Base-by-base conservation (phyloP, 30 jellyfish, hydroid and myxozoan genomes). In the Mastigias papua region DNA sequence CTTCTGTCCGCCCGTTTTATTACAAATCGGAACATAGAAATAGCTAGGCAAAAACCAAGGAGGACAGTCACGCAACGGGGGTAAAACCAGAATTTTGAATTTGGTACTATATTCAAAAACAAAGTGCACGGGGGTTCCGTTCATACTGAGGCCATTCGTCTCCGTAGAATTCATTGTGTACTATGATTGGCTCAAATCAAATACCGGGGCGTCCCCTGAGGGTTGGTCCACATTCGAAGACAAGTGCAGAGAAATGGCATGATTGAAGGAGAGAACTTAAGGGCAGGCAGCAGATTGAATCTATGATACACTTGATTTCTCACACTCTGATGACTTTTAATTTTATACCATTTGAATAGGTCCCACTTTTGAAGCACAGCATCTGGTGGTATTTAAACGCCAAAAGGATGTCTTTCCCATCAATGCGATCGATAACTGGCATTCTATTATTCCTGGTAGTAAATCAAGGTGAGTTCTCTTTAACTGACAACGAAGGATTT, bases 191-290 rank as follows among this genome's bases (percentile, higher is more conserved):
- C 81, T 85, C 26, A 58, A 81, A 85, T 84, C 86, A 83, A 85
- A 85, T 85, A 54, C 94, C 94, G 87, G 94, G 94, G 82, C 88
- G 88, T 85, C 94, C 94, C 94, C 94, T 63, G 76, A 85, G 94
- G 94, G 86, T 48, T 85, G 83, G 82, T 58, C 87, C 49, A 73
- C 94, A 85, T 82, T 73, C 81, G 90, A 80, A 60, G 51, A 29
- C 81, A 80, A 80, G 90, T 80, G 90, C 70, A 65, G 74, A 25
- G 74, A 25, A 63, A 63, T n/a, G 35, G 74, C 42, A 22, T 23
- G 42, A 2, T 27, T 23, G 74, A 63, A 25, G 37, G 35, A 26
- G 46, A 17, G 21, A 22, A 26, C 19, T 19, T 9, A 11, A 20
- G 42, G 35, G 7, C 6, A 2, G 42, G 35, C 74, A 23, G 42